Evolutionary conservation across 2,888 invertebrate species (phyloP).

Genomic region (Chaetogeoica ovagalla): DNA sequence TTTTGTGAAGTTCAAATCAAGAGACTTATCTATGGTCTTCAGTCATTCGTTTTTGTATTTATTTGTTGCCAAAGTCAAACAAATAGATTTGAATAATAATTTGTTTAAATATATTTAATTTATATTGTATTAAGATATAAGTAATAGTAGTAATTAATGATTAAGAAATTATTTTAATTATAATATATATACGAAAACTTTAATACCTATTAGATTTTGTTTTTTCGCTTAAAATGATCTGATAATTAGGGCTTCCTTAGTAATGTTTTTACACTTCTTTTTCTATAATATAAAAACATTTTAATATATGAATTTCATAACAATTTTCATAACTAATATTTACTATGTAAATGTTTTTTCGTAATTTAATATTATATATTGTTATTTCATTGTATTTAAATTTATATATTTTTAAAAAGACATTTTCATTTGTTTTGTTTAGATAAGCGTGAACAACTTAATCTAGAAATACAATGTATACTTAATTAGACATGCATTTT

Average conservation of each 20-base stretch:
- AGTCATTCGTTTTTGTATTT: background rate
- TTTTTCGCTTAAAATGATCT: background rate
- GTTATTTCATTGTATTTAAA: too few relatives aligned
- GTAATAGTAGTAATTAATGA: background rate
- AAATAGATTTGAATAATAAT: background rate
- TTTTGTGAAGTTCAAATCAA: conserved; percentile 31
- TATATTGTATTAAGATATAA: background rate
- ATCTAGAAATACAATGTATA: too few relatives aligned
- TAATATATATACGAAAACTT: too few relatives aligned
- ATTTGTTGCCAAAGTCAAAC: background rate
- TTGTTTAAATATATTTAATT: conserved; percentile 2
- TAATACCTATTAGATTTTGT: background rate
- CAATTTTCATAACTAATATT: too few relatives aligned
- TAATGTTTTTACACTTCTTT: background rate
- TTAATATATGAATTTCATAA: background rate
- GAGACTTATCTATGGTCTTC: background rate
- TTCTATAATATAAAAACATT: background rate
- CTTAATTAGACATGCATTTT: too few relatives aligned
- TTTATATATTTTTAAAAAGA: too few relatives aligned
- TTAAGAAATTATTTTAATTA: conserved; percentile 8
- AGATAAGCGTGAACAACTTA: too few relatives aligned
- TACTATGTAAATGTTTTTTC: too few relatives aligned
- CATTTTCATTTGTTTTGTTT: too few relatives aligned
- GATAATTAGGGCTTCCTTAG: background rate
- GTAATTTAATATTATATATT: too few relatives aligned